Base-by-base conservation (phyloP, 2,113 vertebrate genomes). In the Lasiurus borealis region DNA sequence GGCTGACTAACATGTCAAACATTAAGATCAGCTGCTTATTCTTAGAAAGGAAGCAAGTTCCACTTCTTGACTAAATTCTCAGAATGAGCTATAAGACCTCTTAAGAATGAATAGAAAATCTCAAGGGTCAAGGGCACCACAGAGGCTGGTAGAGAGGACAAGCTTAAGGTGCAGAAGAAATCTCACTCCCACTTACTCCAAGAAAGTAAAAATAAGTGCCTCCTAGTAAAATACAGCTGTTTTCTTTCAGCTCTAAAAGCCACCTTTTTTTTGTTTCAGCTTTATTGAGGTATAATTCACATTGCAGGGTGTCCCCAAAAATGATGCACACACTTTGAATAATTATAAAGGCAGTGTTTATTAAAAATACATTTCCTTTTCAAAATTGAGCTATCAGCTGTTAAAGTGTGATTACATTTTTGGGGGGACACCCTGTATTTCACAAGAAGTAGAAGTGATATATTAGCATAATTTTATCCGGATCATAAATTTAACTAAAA, bases 401-500 rank as follows among this genome's bases (percentile, higher is more conserved):
- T 62, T 62, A 62, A 27, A 62, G 25, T 27, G 59, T 62, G 59
- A 62, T 62, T 62, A 62, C 59, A 62, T 62, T 27, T 62, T 25
- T 25, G 9, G 23, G 59, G 57, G 25, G 25, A 62, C 59, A 62
- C 59, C 59, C 10, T 62, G 73, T 59, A 75, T 92, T 93, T 90
- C 92, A 94, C 23, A 81, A 66, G 46, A 18, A 81, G 50, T 62
- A 31, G 57, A 97, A 78, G 83, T 76, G 44, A 71, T 44, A 46
- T 7, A 86, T 91, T 83, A 31, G 34, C 46, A 81, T 25, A 91
- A 52, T 91, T 90, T 93, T 85, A 95, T 96, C 52, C 94, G 46
- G 66, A 92, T 87, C 48, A 34, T 84, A 94, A 88, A 82, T 82
- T 25, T 57, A 93, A 86, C 77, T 88, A 85, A 93, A 94, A 92